Conservation (phyloP, 2,797 vertebrate genomes). For the Epinephelus malabaricus region DNA sequence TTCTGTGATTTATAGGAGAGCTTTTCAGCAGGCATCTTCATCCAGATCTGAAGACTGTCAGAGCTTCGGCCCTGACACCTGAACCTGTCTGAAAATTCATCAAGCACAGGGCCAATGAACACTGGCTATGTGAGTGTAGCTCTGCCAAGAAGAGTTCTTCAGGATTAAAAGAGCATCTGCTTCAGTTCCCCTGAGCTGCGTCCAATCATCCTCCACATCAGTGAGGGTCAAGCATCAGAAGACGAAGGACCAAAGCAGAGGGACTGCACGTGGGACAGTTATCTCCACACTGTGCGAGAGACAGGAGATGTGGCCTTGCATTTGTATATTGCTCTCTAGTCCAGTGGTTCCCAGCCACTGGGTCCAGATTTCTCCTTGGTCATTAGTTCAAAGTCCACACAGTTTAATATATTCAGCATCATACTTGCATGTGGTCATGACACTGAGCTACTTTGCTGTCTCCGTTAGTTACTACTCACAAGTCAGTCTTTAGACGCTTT, state of each 20-base stretch:
- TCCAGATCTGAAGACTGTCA: neutral
- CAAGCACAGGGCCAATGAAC: neutral
- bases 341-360: no score
- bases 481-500: no score
- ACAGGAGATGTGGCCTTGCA: no score
- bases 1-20: no score
- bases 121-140: neutral
- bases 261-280: neutral
- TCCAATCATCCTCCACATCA: neutral
- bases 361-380: no score
- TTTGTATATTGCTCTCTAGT: no score
- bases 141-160: neutral
- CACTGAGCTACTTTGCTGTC: no score
- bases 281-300: neutral
- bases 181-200: neutral
- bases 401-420: no score
- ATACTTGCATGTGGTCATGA: no score
- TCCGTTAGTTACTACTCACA: no score
- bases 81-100: conserved; percentile 5
- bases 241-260: neutral
- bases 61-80: neutral
- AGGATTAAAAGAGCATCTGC: neutral
- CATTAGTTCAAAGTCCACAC: no score
- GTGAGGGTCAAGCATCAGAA: neutral
- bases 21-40: neutral